Percentiles rank a stretch among this genome's conserved stretches.
Conservation (phyloP, 2,797 vertebrate species). For the Silurus aristotelis region DNA sequence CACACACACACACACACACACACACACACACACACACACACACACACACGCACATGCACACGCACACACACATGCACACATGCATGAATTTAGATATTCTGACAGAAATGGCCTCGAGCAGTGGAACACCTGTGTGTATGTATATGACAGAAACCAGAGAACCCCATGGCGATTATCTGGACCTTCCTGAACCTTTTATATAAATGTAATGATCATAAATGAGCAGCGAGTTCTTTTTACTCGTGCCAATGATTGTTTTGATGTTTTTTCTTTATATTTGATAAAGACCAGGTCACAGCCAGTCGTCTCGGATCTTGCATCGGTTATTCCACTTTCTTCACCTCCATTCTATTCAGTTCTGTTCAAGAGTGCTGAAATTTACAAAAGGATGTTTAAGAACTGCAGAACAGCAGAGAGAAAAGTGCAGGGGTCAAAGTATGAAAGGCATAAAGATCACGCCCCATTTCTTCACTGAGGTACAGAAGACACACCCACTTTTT, state of each 20-base stretch:
- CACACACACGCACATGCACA: not conserved
- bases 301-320: too few relatives aligned
- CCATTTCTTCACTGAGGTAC: not conserved
- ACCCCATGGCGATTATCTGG: not conserved
- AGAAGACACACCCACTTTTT: not conserved
- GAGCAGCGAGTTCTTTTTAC: not conserved
- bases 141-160: not conserved
- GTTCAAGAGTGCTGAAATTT: not conserved
- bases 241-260: not conserved
- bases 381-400: too few relatives aligned
- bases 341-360: not conserved
- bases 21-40: not conserved
- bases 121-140: not conserved
- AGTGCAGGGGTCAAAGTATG: not conserved
- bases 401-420: not conserved
- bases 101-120: not conserved
- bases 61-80: not conserved
- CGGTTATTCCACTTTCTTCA: not conserved
- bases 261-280: not conserved
- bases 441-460: not conserved
- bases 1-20: conserved; percentile 3
- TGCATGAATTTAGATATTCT: not conserved
- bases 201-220: not conserved
- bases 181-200: not conserved
- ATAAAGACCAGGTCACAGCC: not conserved